Evolutionary conservation across 2,113 vertebrate species (phyloP), one percentile per base, ranked within the genome.

Genomic region (Sclerurus mexicanus): DNA sequence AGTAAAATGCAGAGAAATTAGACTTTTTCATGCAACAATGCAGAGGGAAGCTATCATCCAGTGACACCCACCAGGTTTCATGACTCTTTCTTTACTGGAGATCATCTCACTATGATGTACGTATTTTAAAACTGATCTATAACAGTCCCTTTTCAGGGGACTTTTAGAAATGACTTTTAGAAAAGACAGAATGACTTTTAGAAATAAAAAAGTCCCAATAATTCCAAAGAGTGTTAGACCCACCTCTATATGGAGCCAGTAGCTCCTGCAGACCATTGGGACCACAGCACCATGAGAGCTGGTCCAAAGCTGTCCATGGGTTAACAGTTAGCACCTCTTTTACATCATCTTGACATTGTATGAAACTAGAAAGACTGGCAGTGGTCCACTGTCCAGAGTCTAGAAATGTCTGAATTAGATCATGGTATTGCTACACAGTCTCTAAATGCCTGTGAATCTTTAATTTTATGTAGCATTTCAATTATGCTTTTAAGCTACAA

Each of bases 321-420:
- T 22, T 85, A 35, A 52, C 37, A 64, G 63, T 55, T 66, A 75
- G 14, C 75, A 80, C 22, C 22, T 86, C 33, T 44, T 44, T 68
- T 49, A 76, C 58, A 83, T 46, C 58, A 83, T 16, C 30, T 68
- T 64, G 22, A 56, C 5, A 4, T 40, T 24, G 37, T 23, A 30
- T 59, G 21, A 60, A 58, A 59, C 58, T 63, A 59, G 24, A 81
- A 94, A 67, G 22, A n/a, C 18, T 50, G 35, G 12, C 40, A 62
- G 10, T 0, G 0, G 7, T 52, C 31, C 52, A 37, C 76, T 55
- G 8, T 33, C 23, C 12, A 9, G 27, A 72, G 42, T 21, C 31
- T 87, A n/a, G 20, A 91, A 76, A 60, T 16, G 14, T 30, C 35
- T 23, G 39, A 55, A 31, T 46, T 22, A 75, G 86, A 74, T 50